Conservation (phyloP, 2,888 invertebrate genomes). For the Caenorhabditis imperialis region DNA sequence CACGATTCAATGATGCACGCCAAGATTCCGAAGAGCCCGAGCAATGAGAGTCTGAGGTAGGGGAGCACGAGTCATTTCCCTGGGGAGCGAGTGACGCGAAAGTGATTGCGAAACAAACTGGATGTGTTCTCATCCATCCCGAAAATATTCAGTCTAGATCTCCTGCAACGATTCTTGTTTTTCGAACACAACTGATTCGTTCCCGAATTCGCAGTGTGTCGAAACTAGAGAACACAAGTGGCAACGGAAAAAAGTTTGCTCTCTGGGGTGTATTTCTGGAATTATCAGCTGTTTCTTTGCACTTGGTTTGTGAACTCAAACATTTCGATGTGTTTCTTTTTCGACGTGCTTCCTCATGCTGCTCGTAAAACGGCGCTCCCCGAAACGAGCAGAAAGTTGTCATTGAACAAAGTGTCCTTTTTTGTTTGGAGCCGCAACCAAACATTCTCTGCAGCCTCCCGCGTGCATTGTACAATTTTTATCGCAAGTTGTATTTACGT, state of each 20-base stretch:
- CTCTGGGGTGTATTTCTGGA: background rate
- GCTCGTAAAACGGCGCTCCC: constrained; percentile 30
- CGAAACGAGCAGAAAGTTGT: constrained; percentile 5
- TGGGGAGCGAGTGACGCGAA: constrained; percentile 2
- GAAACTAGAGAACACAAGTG: background rate
- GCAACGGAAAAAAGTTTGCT: background rate
- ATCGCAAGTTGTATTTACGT: constrained; percentile 1
- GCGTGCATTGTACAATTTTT: constrained; percentile 15
- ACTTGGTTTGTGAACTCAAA: too few relatives aligned
- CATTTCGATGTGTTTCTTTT: too few relatives aligned
- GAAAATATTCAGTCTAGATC: constrained; percentile 8
- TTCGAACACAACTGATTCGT: too few relatives aligned
- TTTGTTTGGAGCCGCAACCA: constrained; percentile 22
- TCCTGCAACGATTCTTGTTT: too few relatives aligned
- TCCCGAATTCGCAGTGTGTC: background rate
- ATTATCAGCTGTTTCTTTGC: constrained; percentile 5
- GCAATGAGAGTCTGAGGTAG: constrained; percentile 73
- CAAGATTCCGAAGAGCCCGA: constrained; percentile 72
- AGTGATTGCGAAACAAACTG: constrained; percentile 25
- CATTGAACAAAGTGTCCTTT: constrained; percentile 24
- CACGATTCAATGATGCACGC: constrained; percentile 53
- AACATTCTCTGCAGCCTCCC: background rate
- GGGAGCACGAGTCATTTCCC: background rate
- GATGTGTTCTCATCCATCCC: constrained; percentile 24
- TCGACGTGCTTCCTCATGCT: constrained; percentile 7